phyloP scores from a whole-genome alignment of 2,888 invertebrate species.

The Chrysolina oricalcia region DNA sequence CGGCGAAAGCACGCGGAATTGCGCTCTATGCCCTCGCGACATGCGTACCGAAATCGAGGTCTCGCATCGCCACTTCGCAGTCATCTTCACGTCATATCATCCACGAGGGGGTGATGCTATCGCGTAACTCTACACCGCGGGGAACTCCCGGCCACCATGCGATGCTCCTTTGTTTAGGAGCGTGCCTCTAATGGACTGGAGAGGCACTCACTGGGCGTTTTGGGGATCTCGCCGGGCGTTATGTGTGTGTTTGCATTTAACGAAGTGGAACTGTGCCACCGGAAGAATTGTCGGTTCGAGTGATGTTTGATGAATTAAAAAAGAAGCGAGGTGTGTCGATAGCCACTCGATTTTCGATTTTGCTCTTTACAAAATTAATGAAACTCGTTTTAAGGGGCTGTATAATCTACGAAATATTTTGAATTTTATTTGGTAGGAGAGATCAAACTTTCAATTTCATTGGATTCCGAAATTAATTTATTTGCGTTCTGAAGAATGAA shows the following conservation, averaged over 20 bases:
- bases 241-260: slow-evolving; percentile 27
- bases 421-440: too few relatives aligned
- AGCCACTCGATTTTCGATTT: too few relatives aligned
- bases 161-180: slow-evolving; percentile 66
- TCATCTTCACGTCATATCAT: slow-evolving; percentile 27
- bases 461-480: too few relatives aligned
- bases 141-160: slow-evolving; percentile 54
- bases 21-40: background rate
- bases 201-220: slow-evolving; percentile 53
- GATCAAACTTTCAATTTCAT: too few relatives aligned
- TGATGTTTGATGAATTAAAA: slow-evolving; percentile 18
- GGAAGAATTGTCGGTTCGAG: slow-evolving; percentile 25
- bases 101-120: slow-evolving; percentile 62
- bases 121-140: slow-evolving; percentile 68
- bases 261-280: slow-evolving; percentile 11
- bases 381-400: too few relatives aligned
- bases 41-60: background rate
- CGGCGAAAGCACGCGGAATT: background rate
- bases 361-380: too few relatives aligned
- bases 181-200: slow-evolving; percentile 67
- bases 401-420: too few relatives aligned
- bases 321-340: background rate
- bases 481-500: too few relatives aligned
- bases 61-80: background rate
- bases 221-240: slow-evolving; percentile 34